Conservation (phyloP, 92 coral and sea anemone genomes). For the Epizoanthus scotinus region DNA sequence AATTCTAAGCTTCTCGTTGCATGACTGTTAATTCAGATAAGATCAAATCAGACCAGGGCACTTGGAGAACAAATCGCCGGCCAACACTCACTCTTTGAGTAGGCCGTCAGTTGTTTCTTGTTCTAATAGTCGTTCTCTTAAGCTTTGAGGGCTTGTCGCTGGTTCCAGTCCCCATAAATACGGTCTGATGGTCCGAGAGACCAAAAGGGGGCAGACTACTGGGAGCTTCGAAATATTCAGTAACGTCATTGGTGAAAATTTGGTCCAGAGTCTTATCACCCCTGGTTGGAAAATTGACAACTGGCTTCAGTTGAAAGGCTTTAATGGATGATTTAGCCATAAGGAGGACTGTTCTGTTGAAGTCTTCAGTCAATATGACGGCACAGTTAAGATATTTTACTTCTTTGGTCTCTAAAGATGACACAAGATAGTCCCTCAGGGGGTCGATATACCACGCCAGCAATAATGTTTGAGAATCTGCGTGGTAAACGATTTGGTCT, state of each 20-base stretch:
- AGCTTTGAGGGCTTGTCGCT: constrained; percentile 32
- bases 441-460: constrained; percentile 43
- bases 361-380: constrained; percentile 33
- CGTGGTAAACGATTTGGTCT: constrained; percentile 54
- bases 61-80: constrained; percentile 37
- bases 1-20: constrained; percentile 41
- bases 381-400: constrained; percentile 24
- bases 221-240: constrained; percentile 36
- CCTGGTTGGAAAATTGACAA: constrained; percentile 38
- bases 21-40: constrained; percentile 13
- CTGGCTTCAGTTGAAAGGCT: constrained; percentile 35
- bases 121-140: background rate
- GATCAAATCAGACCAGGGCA: constrained; percentile 40
- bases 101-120: background rate
- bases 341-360: constrained; percentile 38
- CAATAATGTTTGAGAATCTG: constrained; percentile 48
- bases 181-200: constrained; percentile 41
- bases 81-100: too few relatives aligned
- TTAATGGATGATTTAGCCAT: constrained; percentile 15
- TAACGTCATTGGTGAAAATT: constrained; percentile 35
- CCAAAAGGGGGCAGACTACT: constrained; percentile 37
- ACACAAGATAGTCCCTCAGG: constrained; percentile 35
- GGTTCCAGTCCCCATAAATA: constrained; percentile 17
- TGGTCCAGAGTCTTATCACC: constrained; percentile 43
- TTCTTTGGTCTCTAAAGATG: constrained; percentile 27